Evolutionary conservation across 37 sponge, comb jelly and placozoan genomes (phyloP), one percentile per base, ranked within the genome.

Genomic region (Eunapius fragilis): DNA sequence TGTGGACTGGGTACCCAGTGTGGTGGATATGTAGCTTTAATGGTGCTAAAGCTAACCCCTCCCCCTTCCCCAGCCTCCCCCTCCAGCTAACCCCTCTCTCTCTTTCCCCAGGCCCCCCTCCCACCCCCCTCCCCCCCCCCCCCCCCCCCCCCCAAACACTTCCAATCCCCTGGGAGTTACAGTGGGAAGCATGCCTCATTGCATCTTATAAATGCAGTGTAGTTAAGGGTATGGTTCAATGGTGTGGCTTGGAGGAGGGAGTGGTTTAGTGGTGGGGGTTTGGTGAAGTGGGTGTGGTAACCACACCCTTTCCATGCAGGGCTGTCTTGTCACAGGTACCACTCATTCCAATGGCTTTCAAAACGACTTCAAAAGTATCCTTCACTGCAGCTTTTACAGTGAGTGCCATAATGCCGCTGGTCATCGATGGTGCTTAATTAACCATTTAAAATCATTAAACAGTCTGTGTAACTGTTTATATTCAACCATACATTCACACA

Each of bases 271-370:
- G n/a, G n/a, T 45, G 47, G 47, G 47, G 47, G 4, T 45, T 45
- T 45, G 47, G 47, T 45, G 58, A 58, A 13, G 58, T 58, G 58
- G 58, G 58, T 17, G 58, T 58, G 58, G 58, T 58, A 19, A 58
- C 58, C 58, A 22, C 67, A 3, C 76, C 35, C 5, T 32, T 82
- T 26, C 37, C 58, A 13, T 3, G 25, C 50, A 78, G 80, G 5
- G 36, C 69, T 30, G 37, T 71, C 58, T 73, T 36, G 26, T 69
- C 58, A 0, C 92, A 92, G 38, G 58, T 84, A 0, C 88, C 92
- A 0, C 75, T 88, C 31, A 92, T 87, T n/a, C 88, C 91, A 32
- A 26, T 91, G n/a, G 38, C 87, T 11, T 30, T 86, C 34, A 91
- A 91, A 67, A 83, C 87, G 38, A 91, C 91, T 70, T n/a, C 36